phyloP scores from a whole-genome alignment of 2,888 invertebrate genomes.

The Hirtodrosophila histrioides region DNA sequence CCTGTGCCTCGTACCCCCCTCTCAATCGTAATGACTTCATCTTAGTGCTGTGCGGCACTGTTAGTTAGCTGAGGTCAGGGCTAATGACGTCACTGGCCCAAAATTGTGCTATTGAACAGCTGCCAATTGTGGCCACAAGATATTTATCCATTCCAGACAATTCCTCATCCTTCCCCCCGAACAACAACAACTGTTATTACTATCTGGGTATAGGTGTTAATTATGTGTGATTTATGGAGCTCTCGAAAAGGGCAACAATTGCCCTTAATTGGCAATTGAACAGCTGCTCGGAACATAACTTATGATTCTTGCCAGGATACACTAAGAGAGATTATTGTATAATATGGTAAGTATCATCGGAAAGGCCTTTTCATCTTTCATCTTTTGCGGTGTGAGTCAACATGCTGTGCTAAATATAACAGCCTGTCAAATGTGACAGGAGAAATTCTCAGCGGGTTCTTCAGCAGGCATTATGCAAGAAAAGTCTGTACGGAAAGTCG shows the following conservation, averaged over 20 bases:
- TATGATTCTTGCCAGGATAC: constrained; percentile 21
- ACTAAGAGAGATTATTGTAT: constrained; percentile 10
- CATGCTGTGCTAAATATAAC: constrained; percentile 37
- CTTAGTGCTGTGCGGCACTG: constrained; percentile 9
- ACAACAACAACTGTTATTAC: neutral
- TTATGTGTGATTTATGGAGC: constrained; percentile 57
- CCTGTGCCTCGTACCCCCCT: constrained; percentile 9
- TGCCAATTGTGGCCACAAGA: constrained; percentile 69
- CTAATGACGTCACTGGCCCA: constrained; percentile 45
- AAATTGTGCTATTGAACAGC: constrained; percentile 73
- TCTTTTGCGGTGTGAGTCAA: constrained; percentile 6
- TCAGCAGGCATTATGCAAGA: constrained; percentile 26
- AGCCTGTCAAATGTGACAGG: constrained; percentile 48
- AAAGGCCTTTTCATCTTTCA: neutral
- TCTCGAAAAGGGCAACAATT: constrained; percentile 30
- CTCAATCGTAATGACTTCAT: constrained; percentile 48
- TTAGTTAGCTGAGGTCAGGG: constrained; percentile 72
- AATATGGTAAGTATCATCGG: constrained; percentile 12
- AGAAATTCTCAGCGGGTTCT: constrained; percentile 14
- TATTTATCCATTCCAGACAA: constrained; percentile 54
- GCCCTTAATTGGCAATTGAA: constrained; percentile 46
- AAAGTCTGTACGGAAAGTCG: neutral
- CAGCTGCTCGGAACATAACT: constrained; percentile 36
- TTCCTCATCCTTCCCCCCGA: neutral
- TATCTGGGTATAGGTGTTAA: constrained; percentile 37